These are phyloP conservation scores for Platalea minor DNA, from an alignment of 2,797 vertebrate species.

Conservation along the genomic window DNA sequence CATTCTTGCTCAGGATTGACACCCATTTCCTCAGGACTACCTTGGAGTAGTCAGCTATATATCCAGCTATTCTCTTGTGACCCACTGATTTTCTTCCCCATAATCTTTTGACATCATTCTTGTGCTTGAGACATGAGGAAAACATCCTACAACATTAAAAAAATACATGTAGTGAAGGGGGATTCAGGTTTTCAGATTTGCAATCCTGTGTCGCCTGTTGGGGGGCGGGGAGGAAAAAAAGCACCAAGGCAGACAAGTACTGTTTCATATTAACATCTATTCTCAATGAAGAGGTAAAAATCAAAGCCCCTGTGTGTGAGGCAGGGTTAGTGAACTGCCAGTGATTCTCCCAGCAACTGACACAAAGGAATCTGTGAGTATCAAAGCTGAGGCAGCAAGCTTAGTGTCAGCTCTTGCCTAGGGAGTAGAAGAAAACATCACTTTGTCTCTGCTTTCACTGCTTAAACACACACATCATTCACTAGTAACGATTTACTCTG, in stretches of 20 bases:
- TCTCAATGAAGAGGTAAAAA: slow-evolving; percentile 45
- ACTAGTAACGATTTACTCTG: slow-evolving; percentile 57
- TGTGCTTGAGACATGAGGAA: not conserved
- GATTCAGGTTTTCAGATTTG: not conserved
- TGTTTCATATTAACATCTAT: slow-evolving; percentile 29
- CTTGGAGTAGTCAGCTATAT: not conserved
- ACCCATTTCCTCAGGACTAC: not conserved
- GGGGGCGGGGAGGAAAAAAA: too few relatives aligned
- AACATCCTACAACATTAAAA: not conserved
- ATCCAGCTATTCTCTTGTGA: not conserved
- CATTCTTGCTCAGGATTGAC: not conserved
- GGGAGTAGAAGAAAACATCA: slow-evolving; percentile 52
- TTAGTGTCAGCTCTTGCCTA: slow-evolving; percentile 37
- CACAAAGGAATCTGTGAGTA: slow-evolving; percentile 48
- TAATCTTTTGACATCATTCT: not conserved
- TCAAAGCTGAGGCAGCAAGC: slow-evolving; percentile 21
- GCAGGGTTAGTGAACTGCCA: slow-evolving; percentile 44
- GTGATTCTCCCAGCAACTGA: slow-evolving; percentile 55
- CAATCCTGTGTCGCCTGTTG: not conserved
- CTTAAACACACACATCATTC: slow-evolving; percentile 51
- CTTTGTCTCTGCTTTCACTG: slow-evolving; percentile 57
- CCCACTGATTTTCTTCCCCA: not conserved
- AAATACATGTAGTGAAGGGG: not conserved
- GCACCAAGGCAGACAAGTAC: not conserved
- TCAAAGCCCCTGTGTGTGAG: slow-evolving; percentile 27